These are phyloP conservation scores for Gephyroberyx darwinii DNA, from an alignment of 2,797 vertebrate genomes.

Conservation along the genomic window DNA sequence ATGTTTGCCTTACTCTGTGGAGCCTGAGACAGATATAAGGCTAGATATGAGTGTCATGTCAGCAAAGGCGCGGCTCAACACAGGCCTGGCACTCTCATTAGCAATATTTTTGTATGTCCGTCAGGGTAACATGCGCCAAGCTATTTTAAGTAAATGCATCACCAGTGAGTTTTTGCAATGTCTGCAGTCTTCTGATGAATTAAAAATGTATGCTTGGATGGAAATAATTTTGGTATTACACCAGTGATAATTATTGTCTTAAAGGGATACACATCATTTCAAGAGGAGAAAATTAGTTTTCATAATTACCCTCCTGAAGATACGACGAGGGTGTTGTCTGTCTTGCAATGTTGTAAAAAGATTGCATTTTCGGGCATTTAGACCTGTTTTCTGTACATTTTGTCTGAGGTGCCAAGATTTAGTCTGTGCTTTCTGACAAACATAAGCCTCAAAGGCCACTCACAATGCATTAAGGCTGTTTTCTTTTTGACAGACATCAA, in stretches of 20 bases:
- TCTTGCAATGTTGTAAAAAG: constrained; percentile 41
- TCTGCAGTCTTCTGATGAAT: constrained; percentile 75
- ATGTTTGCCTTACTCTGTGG: constrained; percentile 18
- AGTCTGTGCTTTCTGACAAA: constrained; percentile 73
- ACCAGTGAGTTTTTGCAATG: constrained; percentile 67
- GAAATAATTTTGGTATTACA: constrained; percentile 71
- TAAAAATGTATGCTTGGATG: constrained; percentile 76
- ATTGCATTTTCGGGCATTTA: constrained; percentile 47
- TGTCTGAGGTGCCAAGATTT: constrained; percentile 68
- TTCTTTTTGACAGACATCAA: constrained; percentile 82
- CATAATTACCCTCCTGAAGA: constrained; percentile 54
- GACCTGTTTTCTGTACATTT: constrained; percentile 57
- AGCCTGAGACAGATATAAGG: constrained; percentile 47
- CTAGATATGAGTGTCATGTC: constrained; percentile 42
- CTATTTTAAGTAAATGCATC: constrained; percentile 76
- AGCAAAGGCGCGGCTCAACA: constrained; percentile 52
- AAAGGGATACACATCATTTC: constrained; percentile 64
- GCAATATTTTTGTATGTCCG: constrained; percentile 66
- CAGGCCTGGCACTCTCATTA: constrained; percentile 58
- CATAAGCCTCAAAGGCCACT: constrained; percentile 77
- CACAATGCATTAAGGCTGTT: constrained; percentile 79
- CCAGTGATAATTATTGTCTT: constrained; percentile 74
- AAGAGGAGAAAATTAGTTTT: constrained; percentile 46
- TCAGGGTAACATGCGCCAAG: constrained; percentile 65
- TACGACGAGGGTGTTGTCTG: constrained; percentile 32